A percentile compares a stretch with the other conserved stretches of the same genome.
These are phyloP conservation scores for Austrofundulus limnaeus DNA, from an alignment of 2,113 vertebrate genomes.

Conservation along the genomic window DNA sequence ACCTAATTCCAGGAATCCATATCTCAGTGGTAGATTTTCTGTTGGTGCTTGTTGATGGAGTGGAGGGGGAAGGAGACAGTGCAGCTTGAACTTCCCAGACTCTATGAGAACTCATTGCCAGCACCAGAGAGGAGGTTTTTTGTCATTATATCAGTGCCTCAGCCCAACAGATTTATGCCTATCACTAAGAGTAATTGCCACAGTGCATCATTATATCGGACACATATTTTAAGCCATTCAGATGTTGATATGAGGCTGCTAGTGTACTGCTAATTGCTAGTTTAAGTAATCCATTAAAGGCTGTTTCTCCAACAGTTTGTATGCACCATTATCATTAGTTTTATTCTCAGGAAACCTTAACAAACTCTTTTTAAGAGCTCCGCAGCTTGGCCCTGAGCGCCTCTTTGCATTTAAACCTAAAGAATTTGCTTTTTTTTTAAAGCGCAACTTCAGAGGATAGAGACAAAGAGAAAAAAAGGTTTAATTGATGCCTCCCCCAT, in stretches of 20 bases:
- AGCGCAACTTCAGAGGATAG: slow-evolving; percentile 65
- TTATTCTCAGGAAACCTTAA: slow-evolving; percentile 67
- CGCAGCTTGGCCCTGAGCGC: slow-evolving; percentile 46
- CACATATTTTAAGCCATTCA: slow-evolving; percentile 58
- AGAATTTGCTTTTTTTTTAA: slow-evolving; percentile 67
- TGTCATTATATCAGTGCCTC: slow-evolving; percentile 22
- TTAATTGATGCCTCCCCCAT: slow-evolving; percentile 87
- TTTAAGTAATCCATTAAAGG: slow-evolving; percentile 71
- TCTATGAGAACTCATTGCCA: slow-evolving; percentile 1
- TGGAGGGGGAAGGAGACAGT: not conserved
- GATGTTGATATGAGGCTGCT: slow-evolving; percentile 62
- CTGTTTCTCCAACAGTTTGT: slow-evolving; percentile 68
- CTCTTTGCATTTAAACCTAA: slow-evolving; percentile 80
- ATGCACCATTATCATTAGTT: slow-evolving; percentile 70
- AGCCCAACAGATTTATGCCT: slow-evolving; percentile 31
- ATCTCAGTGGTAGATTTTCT: slow-evolving; percentile 4
- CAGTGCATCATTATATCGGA: slow-evolving; percentile 47
- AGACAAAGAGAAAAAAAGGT: slow-evolving; percentile 67
- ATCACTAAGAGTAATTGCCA: slow-evolving; percentile 45
- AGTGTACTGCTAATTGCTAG: slow-evolving; percentile 69
- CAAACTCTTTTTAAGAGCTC: slow-evolving; percentile 60
- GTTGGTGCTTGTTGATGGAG: slow-evolving; percentile 16
- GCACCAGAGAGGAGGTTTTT: not conserved
- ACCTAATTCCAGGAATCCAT: not conserved
- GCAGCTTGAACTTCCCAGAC: slow-evolving; percentile 8